These are phyloP conservation scores for Ganaspis sp. DNA, from an alignment of 1,140 invertebrate genomes.

Conservation along the genomic window DNA sequence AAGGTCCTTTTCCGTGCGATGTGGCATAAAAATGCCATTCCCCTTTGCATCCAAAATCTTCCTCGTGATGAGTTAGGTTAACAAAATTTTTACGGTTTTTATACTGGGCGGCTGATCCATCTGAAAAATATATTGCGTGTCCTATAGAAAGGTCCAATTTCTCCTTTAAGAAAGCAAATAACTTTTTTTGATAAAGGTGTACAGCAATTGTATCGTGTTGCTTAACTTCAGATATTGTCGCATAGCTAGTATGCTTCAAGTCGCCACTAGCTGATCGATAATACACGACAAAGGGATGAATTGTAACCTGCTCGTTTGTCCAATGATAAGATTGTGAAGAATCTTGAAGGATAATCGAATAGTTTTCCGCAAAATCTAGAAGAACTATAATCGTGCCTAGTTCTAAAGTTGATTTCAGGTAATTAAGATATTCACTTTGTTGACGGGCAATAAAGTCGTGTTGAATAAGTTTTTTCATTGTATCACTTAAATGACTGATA, in stretches of 20 bases:
- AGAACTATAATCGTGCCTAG: background rate
- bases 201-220: conserved; percentile 2
- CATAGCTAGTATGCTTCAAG: background rate
- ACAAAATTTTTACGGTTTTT: background rate
- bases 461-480: background rate
- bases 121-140: background rate
- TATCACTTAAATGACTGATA: background rate
- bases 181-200: background rate
- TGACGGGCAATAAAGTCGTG: background rate
- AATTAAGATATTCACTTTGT: background rate
- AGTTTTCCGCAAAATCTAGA: conserved; percentile 15
- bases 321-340: background rate
- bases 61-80: background rate
- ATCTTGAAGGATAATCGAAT: background rate
- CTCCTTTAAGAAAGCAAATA: background rate
- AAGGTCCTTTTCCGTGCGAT: no score
- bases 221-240: background rate
- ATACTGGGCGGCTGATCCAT: background rate
- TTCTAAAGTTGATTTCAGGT: background rate
- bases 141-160: background rate
- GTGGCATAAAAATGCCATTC: background rate
- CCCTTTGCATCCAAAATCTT: background rate
- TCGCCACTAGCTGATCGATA: background rate
- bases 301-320: background rate
- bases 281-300: background rate